phyloP scores from a whole-genome alignment of 2,888 invertebrate species.

The Trissolcus brochymenae region DNA sequence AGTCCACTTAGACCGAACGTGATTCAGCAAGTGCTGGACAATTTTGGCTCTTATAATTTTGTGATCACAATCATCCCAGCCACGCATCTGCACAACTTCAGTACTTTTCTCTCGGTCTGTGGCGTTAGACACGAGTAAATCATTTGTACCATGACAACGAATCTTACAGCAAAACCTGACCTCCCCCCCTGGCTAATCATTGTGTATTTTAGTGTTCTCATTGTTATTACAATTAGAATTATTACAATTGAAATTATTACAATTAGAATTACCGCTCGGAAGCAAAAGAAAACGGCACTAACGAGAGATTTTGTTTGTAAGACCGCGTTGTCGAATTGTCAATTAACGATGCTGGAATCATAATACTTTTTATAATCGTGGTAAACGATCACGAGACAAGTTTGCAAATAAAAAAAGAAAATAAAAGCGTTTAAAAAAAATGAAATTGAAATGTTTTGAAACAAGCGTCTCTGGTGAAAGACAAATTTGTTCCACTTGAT shows the following conservation, averaged over 20 bases:
- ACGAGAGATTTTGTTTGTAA: slow-evolving; percentile 22
- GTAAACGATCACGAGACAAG: slow-evolving; percentile 18
- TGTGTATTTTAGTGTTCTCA: not conserved
- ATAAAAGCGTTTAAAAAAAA: slow-evolving; percentile 10
- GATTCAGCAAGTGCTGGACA: slow-evolving; percentile 72
- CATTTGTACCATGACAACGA: slow-evolving; percentile 18
- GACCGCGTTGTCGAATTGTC: slow-evolving; percentile 30
- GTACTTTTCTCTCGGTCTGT: slow-evolving; percentile 89
- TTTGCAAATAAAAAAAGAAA: slow-evolving; percentile 11
- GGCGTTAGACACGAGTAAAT: slow-evolving; percentile 85
- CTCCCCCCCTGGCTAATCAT: too few relatives aligned
- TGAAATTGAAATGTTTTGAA: not conserved
- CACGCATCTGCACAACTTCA: slow-evolving; percentile 86
- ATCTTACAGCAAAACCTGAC: slow-evolving; percentile 26
- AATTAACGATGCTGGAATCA: slow-evolving; percentile 38
- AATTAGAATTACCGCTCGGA: slow-evolving; percentile 5
- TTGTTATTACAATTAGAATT: slow-evolving; percentile 5
- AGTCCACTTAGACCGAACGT: slow-evolving; percentile 77
- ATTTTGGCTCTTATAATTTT: slow-evolving; percentile 75
- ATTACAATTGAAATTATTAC: slow-evolving; percentile 62
- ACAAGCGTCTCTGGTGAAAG: too few relatives aligned
- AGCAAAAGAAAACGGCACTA: slow-evolving; percentile 34
- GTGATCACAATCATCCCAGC: slow-evolving; percentile 88
- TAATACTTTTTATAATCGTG: slow-evolving; percentile 47
- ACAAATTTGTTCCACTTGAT: slow-evolving; percentile 11